A percentile compares a stretch with the other conserved stretches of the same genome.
These are phyloP conservation scores for Yponomeuta evonymella DNA, from an alignment of 2,888 invertebrate species.

Conservation along the genomic window DNA sequence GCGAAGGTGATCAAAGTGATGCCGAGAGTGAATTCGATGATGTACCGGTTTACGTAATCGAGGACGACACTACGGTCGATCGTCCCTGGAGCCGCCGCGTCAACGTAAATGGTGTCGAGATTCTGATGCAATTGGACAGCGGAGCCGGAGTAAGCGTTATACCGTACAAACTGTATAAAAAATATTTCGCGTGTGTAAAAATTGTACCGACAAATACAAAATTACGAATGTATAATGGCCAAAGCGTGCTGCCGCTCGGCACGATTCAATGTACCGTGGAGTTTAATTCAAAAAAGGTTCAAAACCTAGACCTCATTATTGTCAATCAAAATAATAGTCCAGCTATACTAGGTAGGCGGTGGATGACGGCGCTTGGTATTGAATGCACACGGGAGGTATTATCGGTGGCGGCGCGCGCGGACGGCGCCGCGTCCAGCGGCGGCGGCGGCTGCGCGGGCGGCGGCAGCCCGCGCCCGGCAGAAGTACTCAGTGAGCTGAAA, in stretches of 20 bases:
- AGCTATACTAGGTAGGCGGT: not conserved
- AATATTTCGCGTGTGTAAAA: not conserved
- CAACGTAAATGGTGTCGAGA: constrained; percentile 9
- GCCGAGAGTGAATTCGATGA: too few species aligned
- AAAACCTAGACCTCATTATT: not conserved
- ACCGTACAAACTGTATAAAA: constrained; percentile 8
- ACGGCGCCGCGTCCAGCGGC: not conserved
- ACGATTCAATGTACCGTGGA: not conserved
- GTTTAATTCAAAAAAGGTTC: not conserved
- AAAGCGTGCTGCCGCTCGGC: not conserved
- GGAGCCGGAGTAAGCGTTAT: constrained; percentile 17
- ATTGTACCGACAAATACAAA: not conserved
- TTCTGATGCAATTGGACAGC: constrained; percentile 19
- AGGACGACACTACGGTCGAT: too few species aligned
- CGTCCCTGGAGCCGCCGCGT: constrained; percentile 15
- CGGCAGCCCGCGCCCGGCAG: not conserved
- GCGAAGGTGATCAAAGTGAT: too few species aligned
- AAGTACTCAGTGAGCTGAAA: not conserved
- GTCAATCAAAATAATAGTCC: not conserved
- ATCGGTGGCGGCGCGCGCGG: not conserved
- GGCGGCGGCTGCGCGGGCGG: not conserved
- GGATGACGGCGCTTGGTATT: not conserved
- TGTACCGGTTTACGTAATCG: too few species aligned
- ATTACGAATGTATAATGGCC: not conserved
- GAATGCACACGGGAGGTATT: not conserved